Base-by-base conservation (phyloP, 2,888 invertebrate species). In the Conchocele bisecta region DNA sequence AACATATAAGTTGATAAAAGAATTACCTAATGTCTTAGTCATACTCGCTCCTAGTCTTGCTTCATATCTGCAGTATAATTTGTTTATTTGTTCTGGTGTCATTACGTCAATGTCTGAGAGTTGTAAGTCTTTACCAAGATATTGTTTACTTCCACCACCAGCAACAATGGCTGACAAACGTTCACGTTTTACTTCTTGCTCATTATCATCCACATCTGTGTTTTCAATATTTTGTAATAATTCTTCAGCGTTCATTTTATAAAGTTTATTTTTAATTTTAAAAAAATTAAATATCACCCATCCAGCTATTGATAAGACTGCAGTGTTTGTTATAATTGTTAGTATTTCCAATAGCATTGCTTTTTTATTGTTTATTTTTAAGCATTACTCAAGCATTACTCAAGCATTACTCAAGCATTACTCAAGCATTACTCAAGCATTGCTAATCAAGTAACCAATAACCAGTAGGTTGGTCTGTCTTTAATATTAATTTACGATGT, bases 21-120 rank as follows among this genome's bases (percentile, higher is more conserved):
- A 68, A 28, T 68, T 59, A 9, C 68, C 73, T 28, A 73, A 57
- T 48, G 71, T 65, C 50, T 71, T 71, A 20, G 65, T 65, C 71
- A 71, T 71, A 59, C 59, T 65, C 37, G 65, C 65, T 31, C 59
- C 59, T 6, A 71, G 44, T 50, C 71, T 22, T 26, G 71, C 71
- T 65, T 65, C 63, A 64, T 59, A 70, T 48, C 70, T 58, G 44
- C 64, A 56, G 31, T 63, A 69, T n/a, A 63, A 58, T 44, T 69
- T 69, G 42, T 58, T 58, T 31, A 69, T 63, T 58, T 61, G 50
- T 50, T 63, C 69, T 44, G 63, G n/a, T 39, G 69, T 22, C 58
- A 69, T 61, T 39, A 5, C 22, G 58, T 73, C 73, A 29, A 63
- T 64, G 28, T 63, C 63, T 46, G 58, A 54, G 7, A 59, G 17